phyloP scores from a whole-genome alignment of 1,140 invertebrate species.

The Chelonus insularis region DNA sequence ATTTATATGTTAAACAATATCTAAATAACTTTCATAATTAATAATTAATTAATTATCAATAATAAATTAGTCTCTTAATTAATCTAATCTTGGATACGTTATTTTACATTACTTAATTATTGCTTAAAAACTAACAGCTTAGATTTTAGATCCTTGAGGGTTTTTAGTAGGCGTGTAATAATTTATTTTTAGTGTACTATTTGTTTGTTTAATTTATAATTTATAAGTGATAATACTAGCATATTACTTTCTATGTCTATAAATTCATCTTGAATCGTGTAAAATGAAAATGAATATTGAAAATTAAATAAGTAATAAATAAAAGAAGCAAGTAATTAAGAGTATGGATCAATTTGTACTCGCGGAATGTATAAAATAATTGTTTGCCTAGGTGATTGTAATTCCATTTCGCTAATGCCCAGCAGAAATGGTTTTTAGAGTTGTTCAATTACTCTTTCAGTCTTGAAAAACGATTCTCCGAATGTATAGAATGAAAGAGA shows the following conservation, averaged over 20 bases:
- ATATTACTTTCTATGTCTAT: too few relatives aligned
- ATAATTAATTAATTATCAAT: conserved; percentile 9
- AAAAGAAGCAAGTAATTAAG: conserved; percentile 30
- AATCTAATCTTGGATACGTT: not conserved
- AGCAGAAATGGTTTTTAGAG: conserved; percentile 22
- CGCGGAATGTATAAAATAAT: conserved; percentile 10
- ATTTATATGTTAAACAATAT: too few relatives aligned
- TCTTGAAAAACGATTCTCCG: conserved; percentile 43
- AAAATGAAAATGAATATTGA: conserved; percentile 27
- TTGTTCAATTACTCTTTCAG: conserved; percentile 39
- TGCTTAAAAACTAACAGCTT: conserved; percentile 57
- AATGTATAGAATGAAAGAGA: not conserved
- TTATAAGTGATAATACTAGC: conserved; percentile 17
- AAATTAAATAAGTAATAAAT: conserved; percentile 33
- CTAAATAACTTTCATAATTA: too few relatives aligned
- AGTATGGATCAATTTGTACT: conserved; percentile 3
- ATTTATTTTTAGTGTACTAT: conserved; percentile 33
- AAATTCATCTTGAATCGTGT: conserved; percentile 18
- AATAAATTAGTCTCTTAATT: conserved; percentile 59
- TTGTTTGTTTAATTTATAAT: conserved; percentile 18
- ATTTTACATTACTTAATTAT: conserved; percentile 52
- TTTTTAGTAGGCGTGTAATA: conserved; percentile 38
- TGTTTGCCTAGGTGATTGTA: conserved; percentile 26
- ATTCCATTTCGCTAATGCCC: conserved; percentile 20
- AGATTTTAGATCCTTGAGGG: conserved; percentile 40